Conservation (phyloP, 2,797 vertebrate genomes). For the Spea hammondii region DNA sequence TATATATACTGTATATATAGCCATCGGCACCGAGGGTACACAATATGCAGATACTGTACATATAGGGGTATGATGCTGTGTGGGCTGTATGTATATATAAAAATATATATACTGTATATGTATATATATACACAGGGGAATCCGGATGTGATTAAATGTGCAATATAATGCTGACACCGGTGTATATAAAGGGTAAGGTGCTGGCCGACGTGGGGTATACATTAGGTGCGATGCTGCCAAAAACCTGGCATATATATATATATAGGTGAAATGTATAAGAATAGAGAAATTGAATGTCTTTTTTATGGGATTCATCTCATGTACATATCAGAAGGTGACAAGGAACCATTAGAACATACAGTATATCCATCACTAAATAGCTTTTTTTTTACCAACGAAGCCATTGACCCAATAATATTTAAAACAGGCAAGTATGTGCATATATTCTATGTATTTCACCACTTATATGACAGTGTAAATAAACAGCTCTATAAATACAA, state of each 20-base stretch:
- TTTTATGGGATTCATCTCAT: conserved; percentile 3
- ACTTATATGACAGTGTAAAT: neutral
- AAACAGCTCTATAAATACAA: conserved; percentile 32
- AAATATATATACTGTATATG: neutral
- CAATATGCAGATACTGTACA: conserved; percentile 23
- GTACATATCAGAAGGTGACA: neutral
- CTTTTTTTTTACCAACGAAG: neutral
- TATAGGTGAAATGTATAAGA: neutral
- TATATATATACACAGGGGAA: conserved; percentile 7
- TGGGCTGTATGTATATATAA: neutral
- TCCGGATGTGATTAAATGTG: no score
- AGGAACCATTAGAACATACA: neutral
- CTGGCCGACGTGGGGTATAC: neutral
- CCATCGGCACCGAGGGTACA: neutral
- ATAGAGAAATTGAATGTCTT: neutral
- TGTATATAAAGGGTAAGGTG: neutral
- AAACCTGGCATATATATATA: neutral
- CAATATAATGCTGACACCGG: neutral
- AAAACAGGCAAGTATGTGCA: conserved; percentile 6
- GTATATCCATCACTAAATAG: neutral
- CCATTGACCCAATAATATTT: neutral
- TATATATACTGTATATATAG: conserved; percentile 8
- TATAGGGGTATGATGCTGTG: conserved; percentile 14
- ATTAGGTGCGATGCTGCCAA: neutral
- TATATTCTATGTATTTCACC: conserved; percentile 17